These are phyloP conservation scores for Oeneis ivallda DNA, from an alignment of 2,888 invertebrate species.

Conservation along the genomic window DNA sequence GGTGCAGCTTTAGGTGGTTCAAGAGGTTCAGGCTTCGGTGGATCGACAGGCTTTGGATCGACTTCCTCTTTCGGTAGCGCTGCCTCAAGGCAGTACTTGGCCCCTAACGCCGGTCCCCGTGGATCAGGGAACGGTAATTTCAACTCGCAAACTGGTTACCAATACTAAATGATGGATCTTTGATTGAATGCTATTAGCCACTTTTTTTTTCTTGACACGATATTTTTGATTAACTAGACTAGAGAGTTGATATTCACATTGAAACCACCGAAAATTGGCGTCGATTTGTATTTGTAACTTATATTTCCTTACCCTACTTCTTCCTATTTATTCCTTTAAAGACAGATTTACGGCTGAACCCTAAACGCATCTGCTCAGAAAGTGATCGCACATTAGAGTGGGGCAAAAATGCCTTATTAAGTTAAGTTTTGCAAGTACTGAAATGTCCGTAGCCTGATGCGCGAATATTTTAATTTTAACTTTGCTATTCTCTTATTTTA, in stretches of 20 bases:
- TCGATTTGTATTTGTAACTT: not conserved
- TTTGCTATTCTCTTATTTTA: not conserved
- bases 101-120: conserved; percentile 66
- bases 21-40: conserved; percentile 37
- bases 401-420: no score
- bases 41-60: conserved; percentile 36
- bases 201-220: conserved; percentile 6
- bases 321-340: not conserved
- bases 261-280: conserved; percentile 33
- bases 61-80: conserved; percentile 52
- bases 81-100: conserved; percentile 70
- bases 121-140: conserved; percentile 71
- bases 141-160: conserved; percentile 74
- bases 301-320: not conserved
- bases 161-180: conserved; percentile 54
- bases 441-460: not conserved
- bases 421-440: no score
- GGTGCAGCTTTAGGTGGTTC: conserved; percentile 38
- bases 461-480: not conserved
- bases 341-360: no score
- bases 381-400: no score
- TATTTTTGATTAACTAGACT: not conserved
- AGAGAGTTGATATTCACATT: conserved; percentile 14
- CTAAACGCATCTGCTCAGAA: no score
- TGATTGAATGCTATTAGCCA: conserved; percentile 33